phyloP scores from a whole-genome alignment of 2,888 invertebrate genomes.

The Noctua janthe region DNA sequence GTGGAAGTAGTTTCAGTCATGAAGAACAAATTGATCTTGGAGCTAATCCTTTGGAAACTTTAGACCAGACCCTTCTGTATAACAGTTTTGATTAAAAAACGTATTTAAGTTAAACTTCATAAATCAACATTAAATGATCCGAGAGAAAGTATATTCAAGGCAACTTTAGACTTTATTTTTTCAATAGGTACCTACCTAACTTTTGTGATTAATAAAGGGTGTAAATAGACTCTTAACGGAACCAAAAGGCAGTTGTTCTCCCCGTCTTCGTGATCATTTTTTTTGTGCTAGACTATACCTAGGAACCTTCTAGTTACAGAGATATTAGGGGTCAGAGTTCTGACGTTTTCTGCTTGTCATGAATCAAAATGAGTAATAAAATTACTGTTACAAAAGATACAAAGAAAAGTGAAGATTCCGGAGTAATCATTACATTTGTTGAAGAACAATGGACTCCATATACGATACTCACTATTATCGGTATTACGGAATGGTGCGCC shows the following conservation, averaged over 20 bases:
- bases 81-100: conserved; percentile 28
- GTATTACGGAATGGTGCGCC: conserved; percentile 64
- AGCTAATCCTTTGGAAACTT: conserved; percentile 35
- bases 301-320: too few relatives aligned
- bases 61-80: neutral
- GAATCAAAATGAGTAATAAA: conserved; percentile 49
- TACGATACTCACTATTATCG: conserved; percentile 63
- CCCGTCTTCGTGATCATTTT: too few relatives aligned
- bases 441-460: conserved; percentile 66
- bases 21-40: conserved; percentile 47
- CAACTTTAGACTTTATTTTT: neutral
- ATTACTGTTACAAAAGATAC: conserved; percentile 47
- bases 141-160: conserved; percentile 4
- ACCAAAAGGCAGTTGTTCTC: too few relatives aligned
- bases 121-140: conserved; percentile 13
- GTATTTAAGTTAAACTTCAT: neutral
- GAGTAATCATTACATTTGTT: conserved; percentile 55
- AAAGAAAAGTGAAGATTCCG: conserved; percentile 61
- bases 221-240: too few relatives aligned
- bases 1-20: conserved; percentile 41
- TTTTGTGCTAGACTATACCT: too few relatives aligned
- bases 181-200: neutral
- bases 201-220: neutral
- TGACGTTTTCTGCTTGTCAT: conserved; percentile 28
- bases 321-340: too few relatives aligned